Evolutionary conservation across 2,797 vertebrate species (phyloP), one percentile per base, ranked within the genome.

Genomic region (Chelon auratus): DNA sequence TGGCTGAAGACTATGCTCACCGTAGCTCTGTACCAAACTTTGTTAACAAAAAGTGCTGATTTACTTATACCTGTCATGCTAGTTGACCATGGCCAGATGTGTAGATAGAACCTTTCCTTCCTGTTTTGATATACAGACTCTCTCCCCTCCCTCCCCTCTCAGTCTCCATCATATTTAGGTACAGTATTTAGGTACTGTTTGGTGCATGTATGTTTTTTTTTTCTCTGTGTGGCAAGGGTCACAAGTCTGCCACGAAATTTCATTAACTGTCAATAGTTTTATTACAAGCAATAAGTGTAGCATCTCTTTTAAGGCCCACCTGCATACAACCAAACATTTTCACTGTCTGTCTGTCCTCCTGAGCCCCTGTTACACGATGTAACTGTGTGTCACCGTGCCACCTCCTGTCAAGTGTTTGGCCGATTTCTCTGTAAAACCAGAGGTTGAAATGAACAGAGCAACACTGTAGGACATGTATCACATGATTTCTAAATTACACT

Each of bases 281-380:
- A 94, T 92, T 93, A 93, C 92, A 93, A 95, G 94, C 96, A 95
- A 96, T 97, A 97, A 95, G 96, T 97, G 97, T 96, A 96, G 96
- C 94, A 93, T 93, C 92, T 91, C 9, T 82, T 86, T 52, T 83
- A 82, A 92, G 90, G 88, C 93, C 93, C 93, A 7, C 42, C 88
- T 90, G 90, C 65, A 43, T 48, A 8, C 74, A 68, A 51, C 42
- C 68, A 22, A 30, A 8, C 60, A 33, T 72, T 61, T 26, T 50
- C 56, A 63, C 26, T 63, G 60, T 80, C 60, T 17, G 14, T 71
- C 68, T 72, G 52, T 80, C 50, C 40, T 66, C 54, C 54, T 47
- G 51, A 39, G 26, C 52, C 30, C 64, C 26, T 13, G 10, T 57
- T 54, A 56, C 71, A 68, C 65, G 26, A 22, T 12, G 50, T 74